Evolutionary conservation across 2,888 invertebrate species (phyloP), one percentile per base, ranked within the genome.

Genomic region (Eueremaeus valkanovi): DNA sequence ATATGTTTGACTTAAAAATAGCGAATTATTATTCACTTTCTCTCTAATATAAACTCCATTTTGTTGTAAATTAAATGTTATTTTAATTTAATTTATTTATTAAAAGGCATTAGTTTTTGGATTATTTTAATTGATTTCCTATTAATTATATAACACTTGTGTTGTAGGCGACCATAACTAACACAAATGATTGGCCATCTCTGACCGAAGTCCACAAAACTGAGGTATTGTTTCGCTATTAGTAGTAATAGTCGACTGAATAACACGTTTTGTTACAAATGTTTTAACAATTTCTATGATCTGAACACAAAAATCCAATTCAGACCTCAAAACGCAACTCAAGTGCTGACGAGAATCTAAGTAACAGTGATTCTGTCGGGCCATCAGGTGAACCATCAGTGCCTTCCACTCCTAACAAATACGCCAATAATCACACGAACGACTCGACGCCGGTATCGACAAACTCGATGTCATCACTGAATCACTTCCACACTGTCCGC

Each of bases 141-240:
- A 8, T 36, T 36, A 5, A 36, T 36, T 36, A 5, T 8, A 36
- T 36, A 5, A 36, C 6, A 8, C 36, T 8, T 36, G 5, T 36
- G 11, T 8, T 36, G 5, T 8, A 36, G 36, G 45, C 45, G 16
- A 18, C 40, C 24, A 70, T 42, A n/a, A 74, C 29, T 31, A 76
- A 78, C 72, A 76, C 77, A 31, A 76, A 77, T 58, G 78, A 79
- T 72, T 79, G 79, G 79, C 79, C 79, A 40, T 78, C 79, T 27
- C 76, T 79, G 45, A 77, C 75, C 24, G 79, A 79, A 76, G 79
- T 79, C 36, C 77, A 77, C 73, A 78, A 77, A 76, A 77, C 76
- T 72, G 79, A 79, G 66, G 79, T 78, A 76, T 21, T 33, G 18
- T n/a, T n/a, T n/a, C n/a, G n/a, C n/a, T n/a, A n/a, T n/a, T n/a